Base-by-base conservation (phyloP, 2,113 vertebrate genomes). In the Limnothrissa miodon region DNA sequence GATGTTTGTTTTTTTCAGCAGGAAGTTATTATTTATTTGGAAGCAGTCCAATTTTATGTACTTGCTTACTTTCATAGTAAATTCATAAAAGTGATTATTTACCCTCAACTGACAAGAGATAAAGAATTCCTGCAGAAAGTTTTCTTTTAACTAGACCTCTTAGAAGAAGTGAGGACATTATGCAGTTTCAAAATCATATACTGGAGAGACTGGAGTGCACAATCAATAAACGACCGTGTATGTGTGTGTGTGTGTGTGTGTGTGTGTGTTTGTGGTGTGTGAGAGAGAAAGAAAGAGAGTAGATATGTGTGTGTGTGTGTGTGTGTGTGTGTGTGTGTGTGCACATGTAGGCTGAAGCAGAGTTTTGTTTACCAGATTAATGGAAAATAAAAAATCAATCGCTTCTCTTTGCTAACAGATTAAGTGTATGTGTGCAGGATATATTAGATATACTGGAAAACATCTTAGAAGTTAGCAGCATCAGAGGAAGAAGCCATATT, bases 301-400 rank as follows among this genome's bases (percentile, higher is more conserved):
- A n/a, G n/a, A n/a, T 66, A 25, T 66, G 59, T 29, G 25, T 33
- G 1, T 23, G 66, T 23, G 33, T n/a, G 29, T 46, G 83, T 45
- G 25, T 33, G 80, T 81, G 66, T 46, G 78, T 66, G 39, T 48
- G 74, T 80, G 81, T 80, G 85, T 80, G 45, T 45, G 53, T 79
- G 56, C 80, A 23, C 29, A 79, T 79, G 79, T 33, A 0, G 80
- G 66, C 11, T 44, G 23, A 15, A 81, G 88, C 29, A 82, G 78
- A 45, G 90, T 89, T 87, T 87, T 90, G 89, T 92, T 89, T 90
- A 90, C 88, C 82, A 82, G 82, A 79, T 86, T 92, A 92, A 92
- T 88, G 87, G 86, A 79, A 80, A 87, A 81, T 84, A 83, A 85
- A 85, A 36, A 93, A 91, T 92, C 90, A 88, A 91, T 93, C 39